phyloP scores from a whole-genome alignment of 2,113 vertebrate species.

The Austrofundulus limnaeus region DNA sequence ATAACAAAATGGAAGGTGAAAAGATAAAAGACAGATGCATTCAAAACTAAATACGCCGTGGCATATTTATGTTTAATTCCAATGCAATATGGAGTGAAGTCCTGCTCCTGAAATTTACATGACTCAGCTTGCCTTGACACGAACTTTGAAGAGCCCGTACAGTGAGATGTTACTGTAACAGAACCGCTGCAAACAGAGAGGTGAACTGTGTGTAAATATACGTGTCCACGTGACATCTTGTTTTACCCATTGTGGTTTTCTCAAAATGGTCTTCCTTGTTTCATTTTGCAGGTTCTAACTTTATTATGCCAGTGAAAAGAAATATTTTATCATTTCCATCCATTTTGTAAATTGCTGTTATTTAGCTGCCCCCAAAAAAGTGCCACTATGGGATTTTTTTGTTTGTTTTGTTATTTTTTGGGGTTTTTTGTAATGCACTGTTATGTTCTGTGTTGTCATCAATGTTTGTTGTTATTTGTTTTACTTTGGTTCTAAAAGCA shows the following conservation, averaged over 20 bases:
- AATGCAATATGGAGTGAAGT: conserved; percentile 78
- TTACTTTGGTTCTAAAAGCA: conserved; percentile 99
- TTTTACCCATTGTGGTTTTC: conserved; percentile 89
- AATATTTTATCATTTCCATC: conserved; percentile 82
- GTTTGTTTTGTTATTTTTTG: too few species aligned
- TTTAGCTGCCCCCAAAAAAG: conserved; percentile 90
- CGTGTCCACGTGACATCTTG: conserved; percentile 81
- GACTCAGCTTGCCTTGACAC: conserved; percentile 66
- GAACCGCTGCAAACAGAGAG: conserved; percentile 81
- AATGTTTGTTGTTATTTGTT: conserved; percentile 79
- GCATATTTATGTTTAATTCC: conserved; percentile 79
- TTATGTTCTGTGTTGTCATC: conserved; percentile 84
- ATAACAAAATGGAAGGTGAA: conserved; percentile 33
- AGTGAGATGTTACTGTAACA: conserved; percentile 77
- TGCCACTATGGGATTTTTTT: conserved; percentile 91
- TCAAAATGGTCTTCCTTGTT: conserved; percentile 88
- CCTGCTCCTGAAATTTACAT: conserved; percentile 66
- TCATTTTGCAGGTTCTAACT: conserved; percentile 78
- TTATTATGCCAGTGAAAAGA: conserved; percentile 81
- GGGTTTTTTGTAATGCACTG: conserved; percentile 98
- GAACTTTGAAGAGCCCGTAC: conserved; percentile 64
- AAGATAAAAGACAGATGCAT: conserved; percentile 62
- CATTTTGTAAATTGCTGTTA: conserved; percentile 89
- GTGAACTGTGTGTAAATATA: conserved; percentile 93
- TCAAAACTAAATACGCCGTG: conserved; percentile 62